Base-by-base conservation (phyloP, 1,140 invertebrate genomes). In the Tetramorium parvispinum region DNA sequence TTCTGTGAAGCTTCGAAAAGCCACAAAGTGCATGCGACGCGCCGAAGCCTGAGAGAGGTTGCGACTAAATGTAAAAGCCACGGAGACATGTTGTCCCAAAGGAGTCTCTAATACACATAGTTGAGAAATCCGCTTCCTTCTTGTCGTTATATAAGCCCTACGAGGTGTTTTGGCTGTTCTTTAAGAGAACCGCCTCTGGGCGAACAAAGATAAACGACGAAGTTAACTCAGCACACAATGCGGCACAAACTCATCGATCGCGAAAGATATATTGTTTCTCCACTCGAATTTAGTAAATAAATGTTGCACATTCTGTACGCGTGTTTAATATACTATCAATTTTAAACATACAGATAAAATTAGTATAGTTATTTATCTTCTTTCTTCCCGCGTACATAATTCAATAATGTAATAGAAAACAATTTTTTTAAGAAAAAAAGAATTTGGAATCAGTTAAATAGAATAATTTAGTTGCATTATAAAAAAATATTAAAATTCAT, bases 1-100 rank as follows among this genome's bases (percentile, higher is more conserved):
- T 83, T 24, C 55, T 24, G 78, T 71, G 65, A 82, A 71, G 27
- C 49, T 49, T 81, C 24, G 66, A 49, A 59, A 70, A 59, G 79
- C 53, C 27, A 27, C 78, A 24, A 82, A 24, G 66, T 66, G 13
- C 70, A 70, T 16, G 18, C n/a, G n/a, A 11, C n/a, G 24, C 3
- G 7, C 40, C 37, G 8, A 32, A 10, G 21, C 13, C 46, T 66
- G 16, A 46, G 55, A 73, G 5, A 81, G 8, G 63, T 40, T 37
- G 10, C 24, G 46, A 81, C 78, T 37, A 32, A 55, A 59, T 73
- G 18, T 73, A 61, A 83, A 83, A 73, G 53, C 51, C 51, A 11
- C 53, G 18, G n/a, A 27, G 18, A 73, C 27, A 71, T 37, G 18
- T 70, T 37, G 21, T 70, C 40, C 40, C 68, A 46, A 59, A 83